These are phyloP conservation scores for Apis dorsata DNA, from an alignment of 1,140 invertebrate species.

Conservation along the genomic window DNA sequence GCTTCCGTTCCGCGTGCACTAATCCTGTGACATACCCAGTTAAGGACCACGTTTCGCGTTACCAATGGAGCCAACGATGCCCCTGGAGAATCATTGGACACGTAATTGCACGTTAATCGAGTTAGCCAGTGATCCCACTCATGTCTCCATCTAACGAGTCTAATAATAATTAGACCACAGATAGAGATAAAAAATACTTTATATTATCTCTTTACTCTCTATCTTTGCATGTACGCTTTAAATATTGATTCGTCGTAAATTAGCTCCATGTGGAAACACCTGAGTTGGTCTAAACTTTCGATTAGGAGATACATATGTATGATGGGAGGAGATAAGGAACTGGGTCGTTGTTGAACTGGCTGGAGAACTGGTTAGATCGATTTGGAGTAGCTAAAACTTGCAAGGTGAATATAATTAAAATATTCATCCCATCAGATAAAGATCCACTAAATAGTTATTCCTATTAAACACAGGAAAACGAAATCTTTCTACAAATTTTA, in stretches of 20 bases:
- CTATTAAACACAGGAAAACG: too few species aligned
- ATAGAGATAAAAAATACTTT: not conserved
- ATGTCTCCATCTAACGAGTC: not conserved
- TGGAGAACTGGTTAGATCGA: too few species aligned
- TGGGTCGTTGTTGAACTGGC: not conserved
- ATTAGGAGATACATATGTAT: not conserved
- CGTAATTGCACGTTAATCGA: constrained; percentile 8
- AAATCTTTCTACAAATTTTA: too few species aligned
- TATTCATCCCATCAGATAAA: too few species aligned
- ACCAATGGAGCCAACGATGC: not conserved
- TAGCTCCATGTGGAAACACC: not conserved
- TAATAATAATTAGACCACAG: not conserved
- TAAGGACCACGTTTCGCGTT: constrained; percentile 28
- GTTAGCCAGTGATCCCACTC: not conserved
- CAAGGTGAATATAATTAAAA: too few species aligned
- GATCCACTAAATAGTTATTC: too few species aligned
- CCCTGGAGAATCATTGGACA: constrained; percentile 10
- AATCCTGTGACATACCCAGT: constrained; percentile 28
- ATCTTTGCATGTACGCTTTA: not conserved
- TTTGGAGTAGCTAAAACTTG: too few species aligned
- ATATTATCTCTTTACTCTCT: too few species aligned
- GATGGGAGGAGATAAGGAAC: not conserved
- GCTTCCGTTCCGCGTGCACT: not conserved
- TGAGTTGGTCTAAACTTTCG: not conserved
- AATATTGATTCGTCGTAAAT: not conserved